Conservation (phyloP, 2,888 invertebrate genomes). For the Tortrix viridana region DNA sequence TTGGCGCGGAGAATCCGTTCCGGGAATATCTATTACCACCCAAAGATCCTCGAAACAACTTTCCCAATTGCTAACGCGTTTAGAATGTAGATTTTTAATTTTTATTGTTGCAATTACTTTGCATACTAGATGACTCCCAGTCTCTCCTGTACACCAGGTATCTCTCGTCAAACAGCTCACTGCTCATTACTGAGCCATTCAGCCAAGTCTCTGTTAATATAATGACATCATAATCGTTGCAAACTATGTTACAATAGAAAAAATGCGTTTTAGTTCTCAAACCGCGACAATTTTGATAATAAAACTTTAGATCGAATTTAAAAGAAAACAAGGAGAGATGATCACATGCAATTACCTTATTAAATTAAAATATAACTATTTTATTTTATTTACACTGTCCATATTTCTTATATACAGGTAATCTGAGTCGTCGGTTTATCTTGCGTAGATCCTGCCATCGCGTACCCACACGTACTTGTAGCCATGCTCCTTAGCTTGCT, state of each 20-base stretch:
- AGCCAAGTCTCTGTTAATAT: background rate
- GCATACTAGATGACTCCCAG: background rate
- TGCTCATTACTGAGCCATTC: background rate
- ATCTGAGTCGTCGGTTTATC: background rate
- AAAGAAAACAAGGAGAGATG: background rate
- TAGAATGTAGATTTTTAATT: background rate
- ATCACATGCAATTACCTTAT: background rate
- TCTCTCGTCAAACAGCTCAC: background rate
- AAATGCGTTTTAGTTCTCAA: background rate
- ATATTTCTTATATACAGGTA: background rate
- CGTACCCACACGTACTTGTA: constrained; percentile 1
- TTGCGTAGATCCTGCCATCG: background rate
- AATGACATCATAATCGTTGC: background rate
- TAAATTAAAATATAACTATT: background rate
- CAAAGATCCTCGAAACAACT: constrained; percentile 10
- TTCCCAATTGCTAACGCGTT: background rate
- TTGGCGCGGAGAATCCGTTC: background rate
- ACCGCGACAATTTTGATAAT: background rate
- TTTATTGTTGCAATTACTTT: too few species aligned
- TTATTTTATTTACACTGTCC: background rate
- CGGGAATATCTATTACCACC: background rate
- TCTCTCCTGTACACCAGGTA: constrained; percentile 2
- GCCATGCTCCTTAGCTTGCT: background rate
- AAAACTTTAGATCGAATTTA: background rate
- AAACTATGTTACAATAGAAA: background rate